Evolutionary conservation across 1,140 invertebrate genomes (phyloP), one percentile per base, ranked within the genome.

Genomic region (Dysdera silvatica): DNA sequence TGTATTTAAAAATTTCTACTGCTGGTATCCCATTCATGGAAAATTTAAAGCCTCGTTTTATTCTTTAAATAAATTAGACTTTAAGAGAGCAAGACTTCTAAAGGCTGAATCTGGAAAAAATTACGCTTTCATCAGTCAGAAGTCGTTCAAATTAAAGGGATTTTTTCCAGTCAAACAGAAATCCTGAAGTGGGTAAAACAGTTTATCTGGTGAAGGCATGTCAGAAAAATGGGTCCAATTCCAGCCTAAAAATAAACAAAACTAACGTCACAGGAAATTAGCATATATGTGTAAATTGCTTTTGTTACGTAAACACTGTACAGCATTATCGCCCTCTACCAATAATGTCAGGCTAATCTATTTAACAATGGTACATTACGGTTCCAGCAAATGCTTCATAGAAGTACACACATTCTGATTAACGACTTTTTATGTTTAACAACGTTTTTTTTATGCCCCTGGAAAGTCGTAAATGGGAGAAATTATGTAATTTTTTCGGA

Each of bases 211-310:
- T 23, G 28, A 32, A 8, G 58, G 58, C 14, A 61, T n/a, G 14
- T 53, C 49, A 61, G 41, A 14, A 48, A 33, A 61, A 3, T 31
- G 16, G 4, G 53, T 40, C 58, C 58, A 61, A 16, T 41, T 29
- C 58, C 58, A 61, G 12, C 58, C 58, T 61, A 28, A 6, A 53
- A 61, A 61, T 8, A 28, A 41, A 47, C 14, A 55, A 20, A 5
- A n/a, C n/a, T 26, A 28, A 16, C 14, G 43, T 10, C 14, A 45
- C 7, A 45, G 23, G 43, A 14, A 8, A 8, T n/a, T n/a, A 45
- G 18, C 7, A 10, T 20, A 45, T 45, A 8, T 45, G 7, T 45
- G 14, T 7, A 45, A 45, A 20, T 6, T 20, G 18, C 43, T 20
- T 20, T 45, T 45, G 8, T 45, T 45, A 8, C n/a, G 8, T 1